phyloP scores from a whole-genome alignment of 2,797 vertebrate genomes.

The Martes flavigula region DNA sequence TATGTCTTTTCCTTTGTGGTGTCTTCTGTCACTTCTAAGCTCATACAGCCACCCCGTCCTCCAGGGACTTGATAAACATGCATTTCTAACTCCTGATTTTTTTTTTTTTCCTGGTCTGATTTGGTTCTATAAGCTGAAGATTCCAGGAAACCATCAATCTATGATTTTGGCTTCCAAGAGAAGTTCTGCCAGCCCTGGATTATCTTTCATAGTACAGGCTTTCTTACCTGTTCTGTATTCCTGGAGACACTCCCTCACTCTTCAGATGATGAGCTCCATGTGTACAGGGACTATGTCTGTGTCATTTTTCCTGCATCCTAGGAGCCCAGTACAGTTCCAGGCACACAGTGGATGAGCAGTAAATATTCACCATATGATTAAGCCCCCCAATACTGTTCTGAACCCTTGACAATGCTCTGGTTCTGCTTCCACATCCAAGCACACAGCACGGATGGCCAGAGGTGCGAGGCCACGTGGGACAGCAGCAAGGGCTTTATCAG shows the following conservation, averaged over 20 bases:
- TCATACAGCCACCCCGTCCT: background rate
- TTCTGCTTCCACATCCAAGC: background rate
- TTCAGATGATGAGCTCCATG: background rate
- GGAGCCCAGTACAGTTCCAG: background rate
- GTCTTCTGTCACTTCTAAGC: slow-evolving; percentile 52
- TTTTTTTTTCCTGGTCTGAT: background rate
- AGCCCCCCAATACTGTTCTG: background rate
- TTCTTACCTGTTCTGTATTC: accelerated
- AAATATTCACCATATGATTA: accelerated
- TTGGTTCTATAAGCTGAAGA: slow-evolving; percentile 5
- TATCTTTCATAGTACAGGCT: background rate
- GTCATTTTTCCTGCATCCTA: background rate
- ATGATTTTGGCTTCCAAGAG: background rate
- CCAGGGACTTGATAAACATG: slow-evolving; percentile 60
- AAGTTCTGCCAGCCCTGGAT: background rate
- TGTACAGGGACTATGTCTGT: background rate
- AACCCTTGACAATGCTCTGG: background rate
- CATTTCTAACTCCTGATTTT: slow-evolving; percentile 43
- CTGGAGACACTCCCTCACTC: background rate
- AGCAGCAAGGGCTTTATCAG: background rate
- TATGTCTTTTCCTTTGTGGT: slow-evolving; percentile 48
- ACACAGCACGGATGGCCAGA: background rate
- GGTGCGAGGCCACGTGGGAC: accelerated
- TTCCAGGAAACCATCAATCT: background rate
- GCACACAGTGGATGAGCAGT: accelerated